These are phyloP conservation scores for Conchocele bisecta DNA, from an alignment of 2,888 invertebrate species.

Conservation along the genomic window DNA sequence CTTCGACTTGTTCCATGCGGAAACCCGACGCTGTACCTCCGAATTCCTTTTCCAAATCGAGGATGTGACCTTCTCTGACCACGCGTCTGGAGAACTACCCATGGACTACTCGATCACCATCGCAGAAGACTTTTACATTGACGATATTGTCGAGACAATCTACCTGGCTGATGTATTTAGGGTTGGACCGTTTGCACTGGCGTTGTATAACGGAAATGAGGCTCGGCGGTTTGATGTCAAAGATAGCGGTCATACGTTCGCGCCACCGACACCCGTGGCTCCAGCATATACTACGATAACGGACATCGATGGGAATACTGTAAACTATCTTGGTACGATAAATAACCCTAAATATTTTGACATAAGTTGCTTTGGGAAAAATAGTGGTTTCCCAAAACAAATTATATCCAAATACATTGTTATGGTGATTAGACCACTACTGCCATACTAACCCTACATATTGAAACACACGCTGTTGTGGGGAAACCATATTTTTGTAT, in stretches of 20 bases:
- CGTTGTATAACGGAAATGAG: slow-evolving; percentile 63
- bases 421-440: too few species aligned
- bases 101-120: slow-evolving; percentile 66
- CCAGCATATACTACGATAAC: slow-evolving; percentile 48
- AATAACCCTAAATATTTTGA: too few species aligned
- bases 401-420: too few species aligned
- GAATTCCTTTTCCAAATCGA: slow-evolving; percentile 70
- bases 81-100: slow-evolving; percentile 59
- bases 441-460: too few species aligned
- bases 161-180: slow-evolving; percentile 70
- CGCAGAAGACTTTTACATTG: slow-evolving; percentile 69
- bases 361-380: too few species aligned
- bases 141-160: slow-evolving; percentile 68
- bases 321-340: slow-evolving; percentile 45
- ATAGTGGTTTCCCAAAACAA: too few species aligned
- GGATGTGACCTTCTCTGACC: slow-evolving; percentile 60
- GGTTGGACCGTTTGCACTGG: slow-evolving; percentile 61
- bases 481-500: too few species aligned
- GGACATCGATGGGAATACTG: slow-evolving; percentile 45
- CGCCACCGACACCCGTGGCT: slow-evolving; percentile 51
- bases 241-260: slow-evolving; percentile 58
- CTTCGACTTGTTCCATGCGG: slow-evolving; percentile 72
- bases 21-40: slow-evolving; percentile 68
- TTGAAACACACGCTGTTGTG: too few species aligned
- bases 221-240: slow-evolving; percentile 70